Evolutionary conservation across 35 echinoderm and acorn worm genomes (phyloP).

Genomic region (Stichopus chloronotus): DNA sequence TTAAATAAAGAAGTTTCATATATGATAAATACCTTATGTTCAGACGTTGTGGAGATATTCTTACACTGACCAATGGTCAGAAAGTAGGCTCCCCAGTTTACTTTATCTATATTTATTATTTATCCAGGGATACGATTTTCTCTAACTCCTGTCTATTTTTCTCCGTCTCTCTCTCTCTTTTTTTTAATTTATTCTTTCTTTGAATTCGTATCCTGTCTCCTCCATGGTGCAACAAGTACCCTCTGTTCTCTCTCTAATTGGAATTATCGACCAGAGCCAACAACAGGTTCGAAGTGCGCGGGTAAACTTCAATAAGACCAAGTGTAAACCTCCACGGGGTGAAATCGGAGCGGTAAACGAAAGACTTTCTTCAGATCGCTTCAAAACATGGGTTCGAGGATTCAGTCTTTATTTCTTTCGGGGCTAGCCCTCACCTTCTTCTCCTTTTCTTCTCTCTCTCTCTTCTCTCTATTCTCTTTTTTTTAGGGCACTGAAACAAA

Average conservation of each 20-base stretch:
- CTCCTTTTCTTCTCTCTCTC: too few species aligned
- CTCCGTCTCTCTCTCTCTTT: not conserved
- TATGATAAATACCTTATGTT: too few species aligned
- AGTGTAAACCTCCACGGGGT: slow-evolving; percentile 36
- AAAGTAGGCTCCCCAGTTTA: too few species aligned
- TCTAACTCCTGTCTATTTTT: not conserved
- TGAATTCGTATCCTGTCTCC: not conserved
- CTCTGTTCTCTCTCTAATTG: slow-evolving; percentile 14
- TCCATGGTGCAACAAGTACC: slow-evolving; percentile 20
- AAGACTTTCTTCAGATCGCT: slow-evolving; percentile 31
- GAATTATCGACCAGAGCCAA: slow-evolving; percentile 40
- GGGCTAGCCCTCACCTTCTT: slow-evolving; percentile 6
- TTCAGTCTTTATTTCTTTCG: not conserved
- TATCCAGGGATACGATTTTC: too few species aligned
- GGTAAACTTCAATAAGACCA: slow-evolving; percentile 50
- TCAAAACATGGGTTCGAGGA: slow-evolving; percentile 24
- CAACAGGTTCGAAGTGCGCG: slow-evolving; percentile 39
- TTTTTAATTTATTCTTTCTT: not conserved
- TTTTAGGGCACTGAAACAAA: slow-evolving; percentile 16
- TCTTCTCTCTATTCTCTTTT: not conserved
- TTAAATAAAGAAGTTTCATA: too few species aligned
- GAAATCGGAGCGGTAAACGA: slow-evolving; percentile 41
- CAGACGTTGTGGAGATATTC: too few species aligned
- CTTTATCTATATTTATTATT: too few species aligned
- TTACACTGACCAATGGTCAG: too few species aligned